Evolutionary conservation across 2,888 invertebrate genomes (phyloP).

Genomic region (Oscheius onirici): DNA sequence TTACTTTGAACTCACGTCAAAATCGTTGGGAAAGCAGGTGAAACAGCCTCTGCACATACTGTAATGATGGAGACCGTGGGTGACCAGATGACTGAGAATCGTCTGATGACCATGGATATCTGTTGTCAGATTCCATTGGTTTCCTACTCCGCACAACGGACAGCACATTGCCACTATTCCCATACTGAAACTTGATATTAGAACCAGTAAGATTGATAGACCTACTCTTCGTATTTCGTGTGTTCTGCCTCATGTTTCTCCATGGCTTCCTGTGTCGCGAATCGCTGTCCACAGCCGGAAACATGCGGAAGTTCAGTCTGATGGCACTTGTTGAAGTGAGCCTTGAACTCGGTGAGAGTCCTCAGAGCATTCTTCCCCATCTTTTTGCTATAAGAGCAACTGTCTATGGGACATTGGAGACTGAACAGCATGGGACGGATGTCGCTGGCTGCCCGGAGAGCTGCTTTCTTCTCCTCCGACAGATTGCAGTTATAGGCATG

Average conservation of each 20-base stretch:
- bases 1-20: constrained; percentile 31
- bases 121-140: constrained; percentile 37
- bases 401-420: constrained; percentile 3
- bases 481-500: constrained; percentile 4
- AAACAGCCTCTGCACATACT: constrained; percentile 39
- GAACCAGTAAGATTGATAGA: neutral
- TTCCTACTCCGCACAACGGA: constrained; percentile 38
- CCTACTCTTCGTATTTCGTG: neutral
- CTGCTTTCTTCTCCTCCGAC: neutral
- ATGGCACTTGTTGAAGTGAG: neutral
- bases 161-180: constrained; percentile 35
- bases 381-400: neutral
- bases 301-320: neutral
- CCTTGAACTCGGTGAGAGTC: neutral
- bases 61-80: constrained; percentile 40
- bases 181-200: constrained; percentile 5
- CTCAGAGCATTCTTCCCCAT: neutral
- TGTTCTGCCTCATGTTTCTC: constrained; percentile 30
- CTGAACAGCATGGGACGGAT: constrained; percentile 11
- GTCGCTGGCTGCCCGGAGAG: neutral
- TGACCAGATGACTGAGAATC: constrained; percentile 35
- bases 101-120: neutral
- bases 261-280: constrained; percentile 13
- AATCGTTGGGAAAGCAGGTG: constrained; percentile 36
- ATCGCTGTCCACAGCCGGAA: constrained; percentile 28